phyloP scores from a whole-genome alignment of 2,888 invertebrate genomes.

The Rhimphoctona megacephalus region DNA sequence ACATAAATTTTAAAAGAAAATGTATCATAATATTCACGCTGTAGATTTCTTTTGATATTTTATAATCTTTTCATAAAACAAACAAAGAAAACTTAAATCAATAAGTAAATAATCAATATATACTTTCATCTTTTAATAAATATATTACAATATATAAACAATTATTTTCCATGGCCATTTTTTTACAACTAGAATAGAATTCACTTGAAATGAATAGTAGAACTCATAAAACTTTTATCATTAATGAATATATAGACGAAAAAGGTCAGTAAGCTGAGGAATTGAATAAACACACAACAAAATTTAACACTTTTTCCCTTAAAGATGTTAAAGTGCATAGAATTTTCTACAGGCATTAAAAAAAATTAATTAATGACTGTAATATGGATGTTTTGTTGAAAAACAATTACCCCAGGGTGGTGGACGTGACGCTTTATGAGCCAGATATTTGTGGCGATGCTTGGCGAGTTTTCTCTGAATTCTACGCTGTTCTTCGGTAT shows the following conservation, averaged over 20 bases:
- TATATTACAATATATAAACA: no score
- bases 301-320: background rate
- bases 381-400: background rate
- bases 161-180: no score
- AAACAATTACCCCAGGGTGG: constrained; percentile 92
- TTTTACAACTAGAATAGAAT: no score
- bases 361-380: background rate
- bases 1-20: no score
- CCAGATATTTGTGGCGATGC: constrained; percentile 93
- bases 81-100: background rate
- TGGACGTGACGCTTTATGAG: constrained; percentile 90
- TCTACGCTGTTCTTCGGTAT: constrained; percentile 90
- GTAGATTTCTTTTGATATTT: no score
- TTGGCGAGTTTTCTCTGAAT: constrained; percentile 93
- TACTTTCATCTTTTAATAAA: background rate
- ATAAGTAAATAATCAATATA: background rate
- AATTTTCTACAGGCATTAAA: background rate
- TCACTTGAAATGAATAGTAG: no score
- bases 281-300: no score
- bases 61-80: no score
- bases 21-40: no score
- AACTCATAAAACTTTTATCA: no score
- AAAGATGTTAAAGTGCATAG: background rate
- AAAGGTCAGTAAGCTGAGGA: background rate
- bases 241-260: no score